Percentiles rank a stretch among this genome's conserved stretches.
phyloP scores from a whole-genome alignment of 2,797 vertebrate genomes.

The Australoheros facetus region DNA sequence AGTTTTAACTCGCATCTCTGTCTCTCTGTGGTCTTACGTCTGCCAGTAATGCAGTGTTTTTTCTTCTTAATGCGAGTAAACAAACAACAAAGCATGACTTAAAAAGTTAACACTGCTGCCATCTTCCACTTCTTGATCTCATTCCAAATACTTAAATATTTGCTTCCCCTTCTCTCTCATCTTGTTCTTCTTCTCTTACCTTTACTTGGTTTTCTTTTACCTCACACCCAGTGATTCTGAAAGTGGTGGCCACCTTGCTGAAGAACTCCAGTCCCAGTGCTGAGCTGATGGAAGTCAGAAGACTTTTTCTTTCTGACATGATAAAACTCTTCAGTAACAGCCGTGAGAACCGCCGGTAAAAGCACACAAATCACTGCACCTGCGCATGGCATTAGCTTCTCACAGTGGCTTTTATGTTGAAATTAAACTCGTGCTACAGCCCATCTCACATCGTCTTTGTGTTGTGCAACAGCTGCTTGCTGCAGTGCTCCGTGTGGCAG shows the following conservation, averaged over 20 bases:
- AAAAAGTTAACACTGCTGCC: constrained; percentile 16
- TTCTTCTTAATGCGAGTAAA: constrained; percentile 34
- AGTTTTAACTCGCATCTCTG: background rate
- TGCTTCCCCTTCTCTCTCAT: constrained; percentile 9
- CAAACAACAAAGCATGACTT: constrained; percentile 45
- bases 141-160: constrained; percentile 7
- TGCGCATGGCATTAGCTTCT: background rate
- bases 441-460: constrained; percentile 13
- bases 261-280: constrained; percentile 94
- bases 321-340: constrained; percentile 99
- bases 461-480: constrained; percentile 86
- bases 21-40: constrained; percentile 19
- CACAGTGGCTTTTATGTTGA: background rate
- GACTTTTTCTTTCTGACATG: constrained; percentile 98
- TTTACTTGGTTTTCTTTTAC: background rate
- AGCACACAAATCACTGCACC: background rate
- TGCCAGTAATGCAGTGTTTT: constrained; percentile 34
- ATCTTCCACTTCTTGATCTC: constrained; percentile 36
- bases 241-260: constrained; percentile 96
- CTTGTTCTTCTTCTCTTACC: background rate
- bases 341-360: constrained; percentile 96
- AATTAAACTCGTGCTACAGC: background rate
- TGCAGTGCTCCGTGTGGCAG: constrained; percentile 99
- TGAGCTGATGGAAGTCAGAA: constrained; percentile 98
- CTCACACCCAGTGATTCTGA: constrained; percentile 91